These are phyloP conservation scores for Petaurus breviceps DNA, from an alignment of 2,113 vertebrate genomes.

Conservation along the genomic window DNA sequence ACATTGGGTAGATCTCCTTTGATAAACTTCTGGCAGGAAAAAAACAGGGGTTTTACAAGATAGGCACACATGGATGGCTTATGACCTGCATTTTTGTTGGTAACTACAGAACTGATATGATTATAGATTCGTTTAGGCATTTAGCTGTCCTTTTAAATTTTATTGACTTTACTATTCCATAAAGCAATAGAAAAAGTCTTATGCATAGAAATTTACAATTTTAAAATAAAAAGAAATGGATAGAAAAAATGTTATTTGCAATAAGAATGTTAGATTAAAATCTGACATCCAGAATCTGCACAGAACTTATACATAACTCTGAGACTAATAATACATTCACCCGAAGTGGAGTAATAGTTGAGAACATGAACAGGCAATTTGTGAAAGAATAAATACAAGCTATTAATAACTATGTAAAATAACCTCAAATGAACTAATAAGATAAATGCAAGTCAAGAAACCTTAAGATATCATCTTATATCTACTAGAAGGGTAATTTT, in stretches of 20 bases:
- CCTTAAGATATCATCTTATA: not conserved
- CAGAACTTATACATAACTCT: not conserved
- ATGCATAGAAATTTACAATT: not conserved
- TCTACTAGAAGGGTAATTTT: not conserved
- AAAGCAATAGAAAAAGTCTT: not conserved
- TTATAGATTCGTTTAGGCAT: not conserved
- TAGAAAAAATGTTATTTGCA: not conserved
- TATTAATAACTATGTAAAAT: not conserved
- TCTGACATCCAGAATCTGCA: not conserved
- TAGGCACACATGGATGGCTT: not conserved
- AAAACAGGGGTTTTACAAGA: not conserved
- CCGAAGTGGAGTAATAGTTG: not conserved
- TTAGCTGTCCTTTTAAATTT: not conserved
- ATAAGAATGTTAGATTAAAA: not conserved
- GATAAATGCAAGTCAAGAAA: not conserved
- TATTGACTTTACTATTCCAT: not conserved
- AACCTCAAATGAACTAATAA: not conserved
- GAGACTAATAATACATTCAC: not conserved
- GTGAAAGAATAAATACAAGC: not conserved
- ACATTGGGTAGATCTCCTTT: not conserved
- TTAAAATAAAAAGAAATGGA: not conserved
- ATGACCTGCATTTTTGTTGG: not conserved
- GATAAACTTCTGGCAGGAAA: not conserved
- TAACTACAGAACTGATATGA: not conserved
- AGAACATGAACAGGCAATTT: not conserved